Evolutionary conservation across 2,113 vertebrate genomes (phyloP).

Genomic region (Otolemur garnettii): DNA sequence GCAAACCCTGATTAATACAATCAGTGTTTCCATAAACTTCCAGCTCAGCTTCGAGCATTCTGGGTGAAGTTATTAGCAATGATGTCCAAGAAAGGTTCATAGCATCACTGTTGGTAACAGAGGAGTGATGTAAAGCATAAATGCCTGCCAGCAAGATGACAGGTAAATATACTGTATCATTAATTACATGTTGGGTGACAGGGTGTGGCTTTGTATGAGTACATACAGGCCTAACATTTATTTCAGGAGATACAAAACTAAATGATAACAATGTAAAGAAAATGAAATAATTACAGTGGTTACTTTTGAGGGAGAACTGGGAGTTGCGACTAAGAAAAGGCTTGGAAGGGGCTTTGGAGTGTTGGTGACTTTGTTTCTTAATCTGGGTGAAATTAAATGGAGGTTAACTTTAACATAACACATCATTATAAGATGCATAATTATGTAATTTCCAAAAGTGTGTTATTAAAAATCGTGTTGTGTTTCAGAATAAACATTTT

Average conservation of each 20-base stretch:
- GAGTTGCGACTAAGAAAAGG: background rate
- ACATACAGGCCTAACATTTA: background rate
- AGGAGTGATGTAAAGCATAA: background rate
- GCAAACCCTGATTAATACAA: background rate
- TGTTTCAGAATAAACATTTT: background rate
- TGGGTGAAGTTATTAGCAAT: background rate
- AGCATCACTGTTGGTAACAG: background rate
- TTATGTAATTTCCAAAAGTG: background rate
- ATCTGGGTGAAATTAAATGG: background rate
- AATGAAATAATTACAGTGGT: constrained; percentile 5
- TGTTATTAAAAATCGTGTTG: background rate
- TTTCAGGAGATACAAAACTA: background rate
- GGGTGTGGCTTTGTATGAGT: background rate
- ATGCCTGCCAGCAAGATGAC: background rate
- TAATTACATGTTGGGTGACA: background rate
- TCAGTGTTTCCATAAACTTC: background rate
- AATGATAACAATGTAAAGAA: background rate
- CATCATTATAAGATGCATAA: background rate
- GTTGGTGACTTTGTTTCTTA: background rate
- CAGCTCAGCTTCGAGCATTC: background rate
- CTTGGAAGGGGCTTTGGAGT: background rate
- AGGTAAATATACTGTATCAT: background rate
- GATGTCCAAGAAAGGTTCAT: background rate
- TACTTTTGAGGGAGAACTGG: background rate
- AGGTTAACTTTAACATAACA: background rate